These are phyloP conservation scores for Scomber scombrus DNA, from an alignment of 2,113 vertebrate species.

Conservation along the genomic window DNA sequence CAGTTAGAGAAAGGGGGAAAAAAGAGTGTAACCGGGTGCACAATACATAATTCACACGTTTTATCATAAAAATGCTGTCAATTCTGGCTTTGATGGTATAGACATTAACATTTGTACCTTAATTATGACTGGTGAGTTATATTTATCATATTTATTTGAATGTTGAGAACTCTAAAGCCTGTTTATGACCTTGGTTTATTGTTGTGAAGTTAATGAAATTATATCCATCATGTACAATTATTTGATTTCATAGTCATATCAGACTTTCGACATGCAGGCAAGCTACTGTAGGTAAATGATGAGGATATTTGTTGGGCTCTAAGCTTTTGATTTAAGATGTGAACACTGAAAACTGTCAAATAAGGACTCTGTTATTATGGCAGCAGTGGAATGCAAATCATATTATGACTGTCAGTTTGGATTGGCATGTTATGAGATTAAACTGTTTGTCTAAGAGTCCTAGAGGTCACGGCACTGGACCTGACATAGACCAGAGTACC, in stretches of 20 bases:
- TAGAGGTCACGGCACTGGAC: slow-evolving; percentile 35
- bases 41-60: slow-evolving; percentile 3
- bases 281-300: neutral
- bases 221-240: neutral
- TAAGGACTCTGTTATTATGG: slow-evolving; percentile 16
- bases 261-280: neutral
- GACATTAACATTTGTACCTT: neutral
- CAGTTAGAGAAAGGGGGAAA: slow-evolving; percentile 1
- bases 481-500: slow-evolving; percentile 48
- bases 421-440: slow-evolving; percentile 50
- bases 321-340: slow-evolving; percentile 9
- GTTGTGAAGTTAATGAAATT: neutral
- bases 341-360: slow-evolving; percentile 28
- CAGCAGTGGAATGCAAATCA: slow-evolving; percentile 49
- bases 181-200: neutral
- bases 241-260: neutral
- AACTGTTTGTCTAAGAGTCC: slow-evolving; percentile 60
- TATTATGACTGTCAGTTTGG: slow-evolving; percentile 44
- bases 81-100: slow-evolving; percentile 6
- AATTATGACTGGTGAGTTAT: neutral
- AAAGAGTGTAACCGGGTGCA: neutral
- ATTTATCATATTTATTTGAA: slow-evolving; percentile 9
- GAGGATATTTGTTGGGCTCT: neutral
- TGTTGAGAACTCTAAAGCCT: neutral
- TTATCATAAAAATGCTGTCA: neutral